Conservation (phyloP, 2,113 vertebrate species). For the Oncorhynchus keta region DNA sequence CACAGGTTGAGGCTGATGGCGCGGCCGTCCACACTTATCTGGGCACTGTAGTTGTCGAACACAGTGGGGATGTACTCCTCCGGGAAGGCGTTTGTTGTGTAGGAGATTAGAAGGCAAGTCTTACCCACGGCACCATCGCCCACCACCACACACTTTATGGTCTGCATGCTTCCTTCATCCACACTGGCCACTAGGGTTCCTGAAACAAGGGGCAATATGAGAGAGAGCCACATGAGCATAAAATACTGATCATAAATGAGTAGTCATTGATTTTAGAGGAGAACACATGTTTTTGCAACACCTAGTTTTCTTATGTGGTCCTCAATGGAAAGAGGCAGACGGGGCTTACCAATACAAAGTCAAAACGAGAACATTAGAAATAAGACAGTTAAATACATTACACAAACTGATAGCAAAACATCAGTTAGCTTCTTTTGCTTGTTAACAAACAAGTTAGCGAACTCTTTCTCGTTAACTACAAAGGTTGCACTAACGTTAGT, state of each 20-base stretch:
- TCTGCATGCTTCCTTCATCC: conserved; percentile 75
- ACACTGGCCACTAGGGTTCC: conserved; percentile 28
- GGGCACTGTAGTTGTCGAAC: conserved; percentile 83
- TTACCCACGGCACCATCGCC: conserved; percentile 83
- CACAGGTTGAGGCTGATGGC: conserved; percentile 80
- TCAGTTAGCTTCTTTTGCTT: neutral
- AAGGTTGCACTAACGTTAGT: neutral
- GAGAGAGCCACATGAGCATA: neutral
- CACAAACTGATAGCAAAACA: neutral
- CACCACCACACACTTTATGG: conserved; percentile 83
- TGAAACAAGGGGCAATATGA: conserved; percentile 2
- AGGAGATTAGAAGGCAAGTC: conserved; percentile 83
- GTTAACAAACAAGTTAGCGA: neutral
- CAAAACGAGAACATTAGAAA: too few species aligned
- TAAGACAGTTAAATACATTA: neutral
- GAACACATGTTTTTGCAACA: too few species aligned
- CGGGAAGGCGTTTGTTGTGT: conserved; percentile 81
- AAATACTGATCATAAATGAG: neutral
- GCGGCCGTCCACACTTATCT: conserved; percentile 80
- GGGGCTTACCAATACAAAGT: too few species aligned
- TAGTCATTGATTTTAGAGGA: too few species aligned
- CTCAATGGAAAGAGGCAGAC: too few species aligned
- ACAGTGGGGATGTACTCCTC: conserved; percentile 83
- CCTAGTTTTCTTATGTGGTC: too few species aligned
- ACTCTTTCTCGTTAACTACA: neutral